Base-by-base conservation (phyloP, 2,888 invertebrate genomes). In the Epistrophe grossulariae region DNA sequence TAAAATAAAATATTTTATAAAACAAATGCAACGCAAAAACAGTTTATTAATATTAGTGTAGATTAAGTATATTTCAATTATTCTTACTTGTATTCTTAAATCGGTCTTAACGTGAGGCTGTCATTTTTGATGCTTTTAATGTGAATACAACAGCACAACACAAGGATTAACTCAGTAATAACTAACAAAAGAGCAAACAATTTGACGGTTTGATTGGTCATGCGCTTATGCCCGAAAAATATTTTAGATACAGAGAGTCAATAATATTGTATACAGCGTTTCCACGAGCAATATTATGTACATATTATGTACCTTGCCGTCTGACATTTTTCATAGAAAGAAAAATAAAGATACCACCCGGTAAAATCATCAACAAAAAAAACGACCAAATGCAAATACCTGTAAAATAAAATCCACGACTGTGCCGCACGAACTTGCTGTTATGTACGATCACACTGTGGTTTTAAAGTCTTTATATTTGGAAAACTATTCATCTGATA, bases 201-300 rank as follows among this genome's bases (percentile, higher is more conserved):
- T 59, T 45, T 80, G 77, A 81, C 62, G 68, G 40, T 40, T 78
- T 45, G 40, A 73, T 78, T 8, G 0, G 68, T 24, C 84, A 85
- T 85, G 84, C 84, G 84, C 84, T 68, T 59, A 17, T 6, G 40
- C 28, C 78, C 72, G 38, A 45, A 78, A n/a, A 78, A 81, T 78
- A 81, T 24, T 40, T 40, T 15, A 62, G 40, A 40, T 85, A 85
- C 84, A 85, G 81, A 35, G 72, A 81, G 81, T 81, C 17, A 78
- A 60, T 8, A 8, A 8, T 8, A 1, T 6, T 8, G 31, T 6
- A 6, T 6, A 8, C 8, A 8, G 31, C 31, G 31, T 35, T 35
- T 35, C 31, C 31, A 35, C 31, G 31, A 35, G 31, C 31, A 35
- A 24, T 24, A 24, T 24, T 24, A n/a, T n/a, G n/a, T n/a, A n/a